A percentile compares a stretch with the other conserved stretches of the same genome.
Conservation (phyloP, 2,888 invertebrate species). For the Stenodera caucasica region DNA sequence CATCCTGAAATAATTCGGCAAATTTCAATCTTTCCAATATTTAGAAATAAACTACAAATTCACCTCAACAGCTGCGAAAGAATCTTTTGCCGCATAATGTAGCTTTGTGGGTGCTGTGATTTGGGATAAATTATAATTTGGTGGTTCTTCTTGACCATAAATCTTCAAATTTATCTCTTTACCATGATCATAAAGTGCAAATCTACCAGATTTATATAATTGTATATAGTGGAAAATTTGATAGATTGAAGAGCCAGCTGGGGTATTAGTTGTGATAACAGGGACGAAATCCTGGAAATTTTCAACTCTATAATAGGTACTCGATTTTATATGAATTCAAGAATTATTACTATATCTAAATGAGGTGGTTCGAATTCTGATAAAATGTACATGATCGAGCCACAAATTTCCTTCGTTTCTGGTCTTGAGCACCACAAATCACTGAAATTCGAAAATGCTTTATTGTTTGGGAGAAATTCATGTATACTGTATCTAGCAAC, state of each 20-base stretch:
- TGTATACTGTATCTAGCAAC: not conserved
- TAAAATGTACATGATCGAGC: too few relatives aligned
- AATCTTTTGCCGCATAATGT: constrained; percentile 18
- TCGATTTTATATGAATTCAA: too few relatives aligned
- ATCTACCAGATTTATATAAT: constrained; percentile 15
- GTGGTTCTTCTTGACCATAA: constrained; percentile 22
- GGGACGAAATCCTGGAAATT: constrained; percentile 21
- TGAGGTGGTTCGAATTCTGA: constrained; percentile 17
- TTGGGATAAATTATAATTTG: constrained; percentile 15
- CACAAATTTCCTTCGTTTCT: not conserved
- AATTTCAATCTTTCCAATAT: too few relatives aligned
- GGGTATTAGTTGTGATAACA: constrained; percentile 17
- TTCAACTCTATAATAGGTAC: too few relatives aligned
- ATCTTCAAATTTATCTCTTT: constrained; percentile 18
- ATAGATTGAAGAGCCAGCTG: constrained; percentile 23
- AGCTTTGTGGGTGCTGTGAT: constrained; percentile 24
- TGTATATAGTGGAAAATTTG: constrained; percentile 22
- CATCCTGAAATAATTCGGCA: constrained; percentile 40
- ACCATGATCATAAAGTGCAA: constrained; percentile 30
- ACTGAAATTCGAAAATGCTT: not conserved
- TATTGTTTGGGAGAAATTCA: not conserved
- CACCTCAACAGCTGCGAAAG: constrained; percentile 4
- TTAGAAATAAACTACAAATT: not conserved
- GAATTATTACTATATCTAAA: not conserved
- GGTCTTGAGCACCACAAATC: not conserved